phyloP scores from a whole-genome alignment of 2,113 vertebrate species.

The Apaloderma vittatum region DNA sequence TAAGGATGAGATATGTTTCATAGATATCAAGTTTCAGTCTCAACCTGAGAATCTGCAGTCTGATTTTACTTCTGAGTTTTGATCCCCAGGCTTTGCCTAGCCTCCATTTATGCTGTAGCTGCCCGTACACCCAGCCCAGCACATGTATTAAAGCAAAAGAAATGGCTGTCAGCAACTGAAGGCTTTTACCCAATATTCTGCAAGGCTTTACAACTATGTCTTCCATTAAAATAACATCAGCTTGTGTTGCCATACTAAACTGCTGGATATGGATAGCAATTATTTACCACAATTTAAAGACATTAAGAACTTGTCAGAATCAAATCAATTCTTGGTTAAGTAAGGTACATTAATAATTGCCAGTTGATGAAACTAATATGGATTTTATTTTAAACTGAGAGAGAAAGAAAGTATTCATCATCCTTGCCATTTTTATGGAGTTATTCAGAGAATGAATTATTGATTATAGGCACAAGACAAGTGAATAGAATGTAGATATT shows the following conservation, averaged over 20 bases:
- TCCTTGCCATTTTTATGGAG: slow-evolving; percentile 48
- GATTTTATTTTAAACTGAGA: slow-evolving; percentile 73
- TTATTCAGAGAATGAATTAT: slow-evolving; percentile 72
- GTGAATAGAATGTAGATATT: slow-evolving; percentile 29
- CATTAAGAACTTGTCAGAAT: slow-evolving; percentile 69
- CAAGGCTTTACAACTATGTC: neutral
- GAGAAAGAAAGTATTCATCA: slow-evolving; percentile 60
- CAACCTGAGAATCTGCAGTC: neutral
- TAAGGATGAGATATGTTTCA: neutral
- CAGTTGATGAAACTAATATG: slow-evolving; percentile 62
- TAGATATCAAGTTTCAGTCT: neutral
- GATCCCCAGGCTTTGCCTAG: neutral
- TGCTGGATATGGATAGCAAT: slow-evolving; percentile 53
- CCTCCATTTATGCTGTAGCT: neutral
- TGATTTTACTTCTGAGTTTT: neutral
- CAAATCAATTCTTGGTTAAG: slow-evolving; percentile 69
- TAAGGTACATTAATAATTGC: slow-evolving; percentile 50
- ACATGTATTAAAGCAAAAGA: neutral
- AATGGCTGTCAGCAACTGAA: neutral
- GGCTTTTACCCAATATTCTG: neutral
- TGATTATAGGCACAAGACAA: slow-evolving; percentile 44
- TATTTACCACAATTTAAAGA: slow-evolving; percentile 66
- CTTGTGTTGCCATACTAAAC: slow-evolving; percentile 1
- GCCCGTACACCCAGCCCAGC: neutral
- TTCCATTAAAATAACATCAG: slow-evolving; percentile 63